These are phyloP conservation scores for Cisticola juncidis DNA, from an alignment of 2,113 vertebrate species.

Conservation along the genomic window DNA sequence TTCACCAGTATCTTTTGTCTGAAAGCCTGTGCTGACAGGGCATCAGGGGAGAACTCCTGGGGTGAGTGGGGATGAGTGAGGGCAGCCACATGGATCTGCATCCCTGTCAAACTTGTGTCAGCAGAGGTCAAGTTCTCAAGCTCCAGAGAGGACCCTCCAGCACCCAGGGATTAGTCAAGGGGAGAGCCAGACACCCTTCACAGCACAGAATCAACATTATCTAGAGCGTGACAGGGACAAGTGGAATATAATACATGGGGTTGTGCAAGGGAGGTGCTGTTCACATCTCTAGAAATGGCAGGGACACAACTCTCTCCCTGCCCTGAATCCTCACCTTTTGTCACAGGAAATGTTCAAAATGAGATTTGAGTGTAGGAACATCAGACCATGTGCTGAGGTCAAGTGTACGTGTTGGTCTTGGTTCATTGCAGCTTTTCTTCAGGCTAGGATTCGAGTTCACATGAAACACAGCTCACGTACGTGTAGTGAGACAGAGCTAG, in stretches of 20 bases:
- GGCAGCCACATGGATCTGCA: not conserved
- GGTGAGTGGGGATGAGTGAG: constrained; percentile 28
- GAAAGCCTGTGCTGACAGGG: constrained; percentile 20
- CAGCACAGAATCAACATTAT: constrained; percentile 31
- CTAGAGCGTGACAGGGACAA: not conserved
- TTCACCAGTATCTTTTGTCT: constrained; percentile 48
- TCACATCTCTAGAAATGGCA: not conserved
- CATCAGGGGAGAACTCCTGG: constrained; percentile 6
- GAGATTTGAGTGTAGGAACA: not conserved
- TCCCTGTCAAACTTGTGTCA: not conserved
- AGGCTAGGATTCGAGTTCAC: accelerated
- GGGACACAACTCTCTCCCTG: not conserved
- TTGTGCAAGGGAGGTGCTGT: not conserved
- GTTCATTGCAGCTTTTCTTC: not conserved
- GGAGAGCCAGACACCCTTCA: constrained; percentile 18
- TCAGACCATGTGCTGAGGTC: not conserved
- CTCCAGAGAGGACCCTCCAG: constrained; percentile 16
- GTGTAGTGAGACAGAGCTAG: not conserved
- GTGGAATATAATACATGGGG: not conserved
- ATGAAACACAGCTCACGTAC: not conserved
- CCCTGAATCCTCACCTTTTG: not conserved
- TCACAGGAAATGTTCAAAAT: not conserved
- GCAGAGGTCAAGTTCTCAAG: constrained; percentile 56
- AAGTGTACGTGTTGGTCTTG: not conserved
- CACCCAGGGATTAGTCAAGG: constrained; percentile 18